Base-by-base conservation (phyloP, 2,888 invertebrate genomes). In the Tenthredo notha region DNA sequence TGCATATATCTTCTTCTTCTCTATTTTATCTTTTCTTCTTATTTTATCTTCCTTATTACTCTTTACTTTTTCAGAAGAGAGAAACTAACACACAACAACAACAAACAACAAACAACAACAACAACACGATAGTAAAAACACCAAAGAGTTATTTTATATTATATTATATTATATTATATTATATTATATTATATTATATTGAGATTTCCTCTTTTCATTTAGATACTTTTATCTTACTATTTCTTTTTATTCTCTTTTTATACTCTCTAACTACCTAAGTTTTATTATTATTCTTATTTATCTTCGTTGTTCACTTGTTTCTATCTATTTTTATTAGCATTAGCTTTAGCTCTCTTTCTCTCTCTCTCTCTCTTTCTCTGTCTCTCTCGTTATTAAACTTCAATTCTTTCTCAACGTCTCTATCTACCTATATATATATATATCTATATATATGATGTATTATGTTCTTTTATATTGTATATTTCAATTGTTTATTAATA, bases 301-400 rank as follows among this genome's bases (percentile, higher is more conserved):
- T 43, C 74, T 37, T 74, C 74, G 74, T 74, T 74, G 74, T 74
- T 74, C 74, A 74, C 74, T 74, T 74, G 74, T 74, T 43, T 80
- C 40, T 80, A 80, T 58, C 58, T 58, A 61, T 54, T 29, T 47
- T 21, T 18, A 77, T 77, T 54, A 15, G 2, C 25, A n/a, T n/a
- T n/a, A n/a, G n/a, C n/a, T n/a, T n/a, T n/a, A n/a, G n/a, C n/a
- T n/a, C n/a, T n/a, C n/a, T n/a, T n/a, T 75, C 37, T 50, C 21
- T 33, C 33, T 50, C 50, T 33, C 33, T 4, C 33, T 33, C 4
- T 33, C 33, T 33, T 33, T 33, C 29, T 33, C 33, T 33, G 4
- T 2, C 33, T 4, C 33, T 2, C 2, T 33, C 2, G 1, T 33
- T 50, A 29, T 80, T 7, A 40, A 40, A 15, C 61, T 61, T 80